Conservation (phyloP, 2,797 vertebrate species). For the Pseudotriccus pelzelni region DNA sequence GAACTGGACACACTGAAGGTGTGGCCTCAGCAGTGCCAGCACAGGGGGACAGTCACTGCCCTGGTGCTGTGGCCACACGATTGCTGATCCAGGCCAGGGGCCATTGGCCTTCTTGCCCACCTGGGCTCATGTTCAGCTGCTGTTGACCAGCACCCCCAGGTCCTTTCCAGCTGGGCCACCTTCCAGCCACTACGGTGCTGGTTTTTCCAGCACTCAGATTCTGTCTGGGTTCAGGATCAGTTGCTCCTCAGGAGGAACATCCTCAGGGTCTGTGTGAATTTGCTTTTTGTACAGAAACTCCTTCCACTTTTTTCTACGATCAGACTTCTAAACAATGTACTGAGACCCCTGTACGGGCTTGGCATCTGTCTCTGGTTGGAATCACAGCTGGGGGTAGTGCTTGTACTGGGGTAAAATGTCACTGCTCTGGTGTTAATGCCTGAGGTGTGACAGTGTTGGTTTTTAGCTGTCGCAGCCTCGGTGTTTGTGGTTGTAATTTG, state of each 20-base stretch:
- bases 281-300: background rate
- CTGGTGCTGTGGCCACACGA: background rate
- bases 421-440: background rate
- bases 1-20: accelerated
- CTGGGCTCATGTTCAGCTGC: background rate
- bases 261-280: background rate
- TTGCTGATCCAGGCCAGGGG: background rate
- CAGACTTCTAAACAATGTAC: background rate
- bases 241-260: background rate
- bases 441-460: background rate
- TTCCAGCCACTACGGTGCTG: accelerated
- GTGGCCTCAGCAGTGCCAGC: background rate
- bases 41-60: background rate
- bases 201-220: background rate
- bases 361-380: background rate
- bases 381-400: background rate
- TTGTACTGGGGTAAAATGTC: background rate
- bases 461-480: background rate
- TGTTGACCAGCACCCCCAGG: background rate
- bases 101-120: background rate
- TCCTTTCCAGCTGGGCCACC: background rate
- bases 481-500: background rate
- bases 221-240: background rate
- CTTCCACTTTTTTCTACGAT: accelerated
- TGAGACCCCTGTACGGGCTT: background rate